Percentiles rank a stretch among this genome's conserved stretches.
These are phyloP conservation scores for Takifugu ocellatus DNA, from an alignment of 2,797 vertebrate species.

Conservation along the genomic window DNA sequence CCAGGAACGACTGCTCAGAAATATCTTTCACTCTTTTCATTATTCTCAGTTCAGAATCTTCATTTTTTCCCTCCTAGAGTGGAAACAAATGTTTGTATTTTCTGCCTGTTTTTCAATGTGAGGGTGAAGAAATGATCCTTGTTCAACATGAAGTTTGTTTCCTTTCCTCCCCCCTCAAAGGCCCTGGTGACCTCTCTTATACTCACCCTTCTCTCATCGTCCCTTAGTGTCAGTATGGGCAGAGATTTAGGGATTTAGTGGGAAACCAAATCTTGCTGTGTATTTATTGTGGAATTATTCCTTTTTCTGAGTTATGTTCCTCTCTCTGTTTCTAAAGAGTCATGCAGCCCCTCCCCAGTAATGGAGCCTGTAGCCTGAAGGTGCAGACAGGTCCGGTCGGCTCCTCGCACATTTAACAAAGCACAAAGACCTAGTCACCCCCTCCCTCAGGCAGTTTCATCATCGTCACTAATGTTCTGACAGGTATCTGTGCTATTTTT, in stretches of 20 bases:
- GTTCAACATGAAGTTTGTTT: too few relatives aligned
- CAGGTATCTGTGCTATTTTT: constrained; percentile 9
- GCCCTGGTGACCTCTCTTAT: too few relatives aligned
- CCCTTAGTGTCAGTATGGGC: constrained; percentile 5
- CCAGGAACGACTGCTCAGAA: constrained; percentile 23
- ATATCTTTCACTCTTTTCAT: background rate
- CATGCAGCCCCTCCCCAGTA: constrained; percentile 39
- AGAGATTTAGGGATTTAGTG: too few relatives aligned
- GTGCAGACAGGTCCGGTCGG: constrained; percentile 43
- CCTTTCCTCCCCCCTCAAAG: too few relatives aligned
- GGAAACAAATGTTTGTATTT: too few relatives aligned
- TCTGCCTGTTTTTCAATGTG: too few relatives aligned
- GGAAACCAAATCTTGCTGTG: too few relatives aligned
- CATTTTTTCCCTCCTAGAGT: background rate
- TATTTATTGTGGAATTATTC: too few relatives aligned
- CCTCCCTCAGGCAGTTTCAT: constrained; percentile 4
- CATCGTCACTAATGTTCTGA: constrained; percentile 4
- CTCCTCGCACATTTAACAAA: constrained; percentile 31
- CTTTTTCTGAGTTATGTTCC: too few relatives aligned
- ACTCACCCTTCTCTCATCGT: constrained; percentile 23
- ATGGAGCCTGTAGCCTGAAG: constrained; percentile 47
- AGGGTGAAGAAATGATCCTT: too few relatives aligned
- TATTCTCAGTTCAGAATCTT: background rate
- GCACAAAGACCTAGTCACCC: constrained; percentile 20
- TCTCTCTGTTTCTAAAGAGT: constrained; percentile 1